A percentile compares a stretch with the other conserved stretches of the same genome.
These are phyloP conservation scores for Aphelenchoides fujianensis DNA, from an alignment of 1,140 invertebrate genomes.

Conservation along the genomic window DNA sequence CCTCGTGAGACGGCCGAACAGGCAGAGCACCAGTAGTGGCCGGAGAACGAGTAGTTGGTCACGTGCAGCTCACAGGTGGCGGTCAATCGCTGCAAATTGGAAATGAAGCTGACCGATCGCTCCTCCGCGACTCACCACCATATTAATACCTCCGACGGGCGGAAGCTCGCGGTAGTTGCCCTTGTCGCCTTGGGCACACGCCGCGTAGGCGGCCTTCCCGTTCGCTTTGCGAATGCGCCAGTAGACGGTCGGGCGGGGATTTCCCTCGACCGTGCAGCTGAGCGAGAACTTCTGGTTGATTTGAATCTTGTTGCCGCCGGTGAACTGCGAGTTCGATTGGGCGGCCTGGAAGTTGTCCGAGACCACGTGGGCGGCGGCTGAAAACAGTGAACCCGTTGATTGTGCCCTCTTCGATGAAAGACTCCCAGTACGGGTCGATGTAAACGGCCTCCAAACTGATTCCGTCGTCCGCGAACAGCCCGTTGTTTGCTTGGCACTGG, in stretches of 20 bases:
- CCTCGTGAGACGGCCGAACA: constrained; percentile 61
- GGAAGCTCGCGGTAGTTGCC: constrained; percentile 46
- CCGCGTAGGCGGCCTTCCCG: constrained; percentile 39
- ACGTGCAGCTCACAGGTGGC: constrained; percentile 52
- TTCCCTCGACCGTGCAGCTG: constrained; percentile 55
- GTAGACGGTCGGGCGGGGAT: constrained; percentile 58
- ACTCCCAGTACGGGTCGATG: constrained; percentile 61
- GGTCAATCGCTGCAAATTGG: constrained; percentile 16
- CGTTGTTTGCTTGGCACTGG: constrained; percentile 61
- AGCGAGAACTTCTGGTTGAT: constrained; percentile 57
- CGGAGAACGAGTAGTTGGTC: constrained; percentile 59
- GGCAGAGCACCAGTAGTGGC: constrained; percentile 62
- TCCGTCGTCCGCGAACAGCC: constrained; percentile 52
- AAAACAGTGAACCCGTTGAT: too few relatives aligned
- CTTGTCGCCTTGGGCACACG: constrained; percentile 27
- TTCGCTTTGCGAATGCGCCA: constrained; percentile 56
- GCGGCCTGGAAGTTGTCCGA: constrained; percentile 54
- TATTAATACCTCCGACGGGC: neutral
- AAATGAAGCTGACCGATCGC: neutral
- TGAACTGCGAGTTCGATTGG: constrained; percentile 50
- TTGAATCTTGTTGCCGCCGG: constrained; percentile 52
- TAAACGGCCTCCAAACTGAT: constrained; percentile 58
- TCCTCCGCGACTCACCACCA: constrained; percentile 1
- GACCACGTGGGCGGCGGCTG: constrained; percentile 55
- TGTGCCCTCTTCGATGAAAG: too few relatives aligned